phyloP scores from a whole-genome alignment of 2,888 invertebrate species.

The Disparrhopalites patrizii region DNA sequence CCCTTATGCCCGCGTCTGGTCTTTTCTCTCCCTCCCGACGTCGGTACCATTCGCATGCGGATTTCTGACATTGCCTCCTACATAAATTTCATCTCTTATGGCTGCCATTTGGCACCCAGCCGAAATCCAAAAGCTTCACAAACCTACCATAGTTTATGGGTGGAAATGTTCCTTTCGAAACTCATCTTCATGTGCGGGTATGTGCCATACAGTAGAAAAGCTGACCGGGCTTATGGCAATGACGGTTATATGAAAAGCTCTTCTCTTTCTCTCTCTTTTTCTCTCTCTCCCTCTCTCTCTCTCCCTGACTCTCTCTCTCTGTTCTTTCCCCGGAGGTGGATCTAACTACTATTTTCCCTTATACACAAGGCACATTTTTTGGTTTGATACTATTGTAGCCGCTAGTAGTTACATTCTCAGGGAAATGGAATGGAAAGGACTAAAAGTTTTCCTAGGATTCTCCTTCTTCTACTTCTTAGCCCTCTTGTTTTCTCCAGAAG shows the following conservation, averaged over 20 bases:
- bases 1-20: conserved; percentile 16
- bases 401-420: no score
- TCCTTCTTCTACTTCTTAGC: no score
- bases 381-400: no score
- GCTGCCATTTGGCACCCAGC: conserved; percentile 43
- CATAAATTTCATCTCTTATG: conserved; percentile 44
- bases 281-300: not conserved
- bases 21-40: conserved; percentile 24
- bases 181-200: conserved; percentile 18
- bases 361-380: no score
- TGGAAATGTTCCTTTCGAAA: conserved; percentile 23
- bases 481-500: conserved; percentile 4
- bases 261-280: not conserved
- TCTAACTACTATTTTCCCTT: no score
- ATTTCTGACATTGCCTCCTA: conserved; percentile 40
- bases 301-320: not conserved
- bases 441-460: no score
- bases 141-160: conserved; percentile 31
- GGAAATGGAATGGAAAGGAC: no score
- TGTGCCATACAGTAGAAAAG: not conserved
- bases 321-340: not conserved
- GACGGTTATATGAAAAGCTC: not conserved
- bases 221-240: conserved; percentile 8
- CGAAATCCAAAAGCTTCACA: conserved; percentile 36
- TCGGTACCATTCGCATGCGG: conserved; percentile 39